Base-by-base conservation (phyloP, 2,113 vertebrate genomes). In the Strix aluco region DNA sequence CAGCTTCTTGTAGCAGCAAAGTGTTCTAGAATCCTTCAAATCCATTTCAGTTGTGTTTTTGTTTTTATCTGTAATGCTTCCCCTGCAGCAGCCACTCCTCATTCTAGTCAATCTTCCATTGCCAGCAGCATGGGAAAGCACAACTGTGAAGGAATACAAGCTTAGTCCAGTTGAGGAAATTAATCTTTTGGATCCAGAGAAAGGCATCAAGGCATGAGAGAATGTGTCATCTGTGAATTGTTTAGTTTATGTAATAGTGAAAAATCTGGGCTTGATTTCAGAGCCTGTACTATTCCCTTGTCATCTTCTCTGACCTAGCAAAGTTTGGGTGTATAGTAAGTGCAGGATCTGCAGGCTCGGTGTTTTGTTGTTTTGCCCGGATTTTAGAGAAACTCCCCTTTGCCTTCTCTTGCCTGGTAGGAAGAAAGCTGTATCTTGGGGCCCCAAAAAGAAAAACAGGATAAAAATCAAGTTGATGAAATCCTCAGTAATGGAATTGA, bases 181-280 rank as follows among this genome's bases (percentile, higher is more conserved):
- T 95, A 97, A 94, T 96, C 93, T 97, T 94, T 84, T 94, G 91
- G 74, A 96, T 94, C 63, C 95, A 96, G 52, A 88, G 78, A 83
- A 95, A 95, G 84, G 88, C 91, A 97, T 89, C 66, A 70, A 96
- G 91, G 95, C 96, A 96, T 93, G 93, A 96, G 92, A 96, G 84
- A 88, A 95, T 95, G 94, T 97, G 89, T 97, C 94, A 94, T 97
- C 95, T 95, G 61, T 63, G 89, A 91, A 73, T 91, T 87, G 94
- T 96, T 95, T 96, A 36, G 42, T 94, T 97, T 96, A 93, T 96
- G 78, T 96, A 97, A 96, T 67, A 91, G 74, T 91, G 67, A 96
- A 95, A 92, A 96, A 96, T 93, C 86, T 96, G 93, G 92, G 81
- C 94, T 97, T 97, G 62, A 96, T 96, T 97, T 97, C 94, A 96